Conservation (phyloP, 2,888 invertebrate genomes). For the Tetragonisca angustula region DNA sequence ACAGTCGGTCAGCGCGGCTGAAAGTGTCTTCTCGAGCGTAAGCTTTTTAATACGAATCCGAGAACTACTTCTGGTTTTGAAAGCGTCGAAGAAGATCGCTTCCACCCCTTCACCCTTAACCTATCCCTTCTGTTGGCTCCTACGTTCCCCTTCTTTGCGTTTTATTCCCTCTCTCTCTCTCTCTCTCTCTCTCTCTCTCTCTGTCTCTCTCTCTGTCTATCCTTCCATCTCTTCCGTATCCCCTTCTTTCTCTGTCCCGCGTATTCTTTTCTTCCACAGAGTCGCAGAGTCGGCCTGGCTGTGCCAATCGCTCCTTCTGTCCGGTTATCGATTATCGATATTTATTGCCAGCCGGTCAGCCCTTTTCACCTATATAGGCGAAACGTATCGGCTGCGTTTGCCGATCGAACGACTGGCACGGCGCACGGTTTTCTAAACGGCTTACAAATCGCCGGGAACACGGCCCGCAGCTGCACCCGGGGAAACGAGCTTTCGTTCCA, state of each 20-base stretch:
- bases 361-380: slow-evolving; percentile 71
- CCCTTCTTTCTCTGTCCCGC: slow-evolving; percentile 10
- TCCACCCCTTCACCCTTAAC: slow-evolving; percentile 37
- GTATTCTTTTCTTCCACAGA: slow-evolving; percentile 54
- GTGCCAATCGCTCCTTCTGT: slow-evolving; percentile 71
- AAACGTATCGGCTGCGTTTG: slow-evolving; percentile 42
- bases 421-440: slow-evolving; percentile 59
- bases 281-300: slow-evolving; percentile 60
- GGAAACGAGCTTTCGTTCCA: slow-evolving; percentile 17
- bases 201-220: too few species aligned
- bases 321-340: slow-evolving; percentile 79
- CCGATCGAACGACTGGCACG: slow-evolving; percentile 61
- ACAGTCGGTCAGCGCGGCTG: slow-evolving; percentile 70
- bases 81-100: slow-evolving; percentile 67
- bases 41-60: slow-evolving; percentile 77
- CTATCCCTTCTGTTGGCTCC: neutral
- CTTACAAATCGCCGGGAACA: slow-evolving; percentile 44
- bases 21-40: slow-evolving; percentile 72
- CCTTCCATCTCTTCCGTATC: neutral
- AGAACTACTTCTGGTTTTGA: slow-evolving; percentile 77
- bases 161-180: neutral
- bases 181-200: neutral
- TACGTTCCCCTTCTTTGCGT: neutral
- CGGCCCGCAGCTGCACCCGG: slow-evolving; percentile 35
- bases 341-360: slow-evolving; percentile 79